Evolutionary conservation across 2,113 vertebrate species (phyloP).

Genomic region (Daubentonia madagascariensis): DNA sequence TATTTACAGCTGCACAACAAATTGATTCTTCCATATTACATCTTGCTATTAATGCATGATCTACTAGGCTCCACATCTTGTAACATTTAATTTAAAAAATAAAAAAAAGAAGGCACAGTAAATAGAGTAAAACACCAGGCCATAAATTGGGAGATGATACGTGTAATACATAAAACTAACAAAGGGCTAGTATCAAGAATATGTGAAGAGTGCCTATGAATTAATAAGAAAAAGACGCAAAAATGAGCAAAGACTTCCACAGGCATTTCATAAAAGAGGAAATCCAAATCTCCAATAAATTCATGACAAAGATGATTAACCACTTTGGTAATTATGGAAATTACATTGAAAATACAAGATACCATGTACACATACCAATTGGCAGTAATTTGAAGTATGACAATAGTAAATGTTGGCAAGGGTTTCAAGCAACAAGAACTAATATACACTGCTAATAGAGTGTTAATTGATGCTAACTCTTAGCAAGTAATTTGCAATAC

Average conservation of each 20-base stretch:
- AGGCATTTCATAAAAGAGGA: neutral
- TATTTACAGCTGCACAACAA: conserved; percentile 95
- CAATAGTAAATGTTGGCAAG: neutral
- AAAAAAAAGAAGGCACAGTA: neutral
- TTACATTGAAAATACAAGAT: neutral
- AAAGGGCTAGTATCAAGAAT: neutral
- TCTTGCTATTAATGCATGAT: conserved; percentile 96
- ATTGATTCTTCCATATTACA: conserved; percentile 99
- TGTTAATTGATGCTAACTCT: neutral
- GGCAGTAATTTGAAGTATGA: neutral
- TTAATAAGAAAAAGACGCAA: neutral
- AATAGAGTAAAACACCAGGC: neutral
- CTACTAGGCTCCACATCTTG: conserved; percentile 98
- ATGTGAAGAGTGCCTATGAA: neutral
- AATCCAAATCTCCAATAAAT: neutral
- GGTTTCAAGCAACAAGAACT: neutral
- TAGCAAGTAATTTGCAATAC: neutral
- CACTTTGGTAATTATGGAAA: neutral
- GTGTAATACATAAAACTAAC: neutral
- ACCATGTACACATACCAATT: neutral
- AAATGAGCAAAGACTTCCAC: neutral
- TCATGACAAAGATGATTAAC: neutral
- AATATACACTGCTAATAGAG: neutral
- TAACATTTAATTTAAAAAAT: conserved; percentile 43
- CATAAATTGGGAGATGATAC: neutral